Conservation (phyloP, 2,797 vertebrate genomes). For the Gallinago stenura region DNA sequence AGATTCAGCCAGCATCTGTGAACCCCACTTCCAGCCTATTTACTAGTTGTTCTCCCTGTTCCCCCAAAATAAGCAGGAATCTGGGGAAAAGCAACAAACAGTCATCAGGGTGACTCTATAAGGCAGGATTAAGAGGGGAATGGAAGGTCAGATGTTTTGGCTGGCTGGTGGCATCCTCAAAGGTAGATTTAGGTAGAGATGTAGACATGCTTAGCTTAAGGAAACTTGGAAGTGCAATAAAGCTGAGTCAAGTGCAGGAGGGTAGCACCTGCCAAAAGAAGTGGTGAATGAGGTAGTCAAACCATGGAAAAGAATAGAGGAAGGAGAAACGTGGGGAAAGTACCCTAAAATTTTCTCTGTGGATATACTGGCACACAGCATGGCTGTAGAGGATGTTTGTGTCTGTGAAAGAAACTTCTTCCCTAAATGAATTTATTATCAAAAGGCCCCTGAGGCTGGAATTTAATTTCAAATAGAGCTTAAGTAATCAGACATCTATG, state of each 20-base stretch:
- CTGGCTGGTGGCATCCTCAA: not conserved
- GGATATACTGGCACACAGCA: not conserved
- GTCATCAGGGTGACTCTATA: not conserved
- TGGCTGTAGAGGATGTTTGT: conserved; percentile 30
- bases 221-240: conserved; percentile 14
- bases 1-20: not conserved
- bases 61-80: not conserved
- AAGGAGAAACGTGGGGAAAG: conserved; percentile 52
- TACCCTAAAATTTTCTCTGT: conserved; percentile 34
- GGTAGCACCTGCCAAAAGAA: conserved; percentile 2
- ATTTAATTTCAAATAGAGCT: conserved; percentile 76
- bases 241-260: conserved; percentile 51
- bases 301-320: not conserved
- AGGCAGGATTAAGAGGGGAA: not conserved
- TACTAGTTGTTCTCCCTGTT: not conserved
- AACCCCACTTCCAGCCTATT: not conserved
- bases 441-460: conserved; percentile 68
- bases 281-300: not conserved
- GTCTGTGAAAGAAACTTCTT: conserved; percentile 57
- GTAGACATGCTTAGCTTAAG: not conserved
- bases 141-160: not conserved
- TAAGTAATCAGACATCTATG: conserved; percentile 76
- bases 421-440: conserved; percentile 73
- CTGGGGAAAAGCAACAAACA: not conserved
- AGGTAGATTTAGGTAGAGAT: not conserved